Evolutionary conservation across 2,113 vertebrate genomes (phyloP).

Genomic region (Patagioenas fasciata): DNA sequence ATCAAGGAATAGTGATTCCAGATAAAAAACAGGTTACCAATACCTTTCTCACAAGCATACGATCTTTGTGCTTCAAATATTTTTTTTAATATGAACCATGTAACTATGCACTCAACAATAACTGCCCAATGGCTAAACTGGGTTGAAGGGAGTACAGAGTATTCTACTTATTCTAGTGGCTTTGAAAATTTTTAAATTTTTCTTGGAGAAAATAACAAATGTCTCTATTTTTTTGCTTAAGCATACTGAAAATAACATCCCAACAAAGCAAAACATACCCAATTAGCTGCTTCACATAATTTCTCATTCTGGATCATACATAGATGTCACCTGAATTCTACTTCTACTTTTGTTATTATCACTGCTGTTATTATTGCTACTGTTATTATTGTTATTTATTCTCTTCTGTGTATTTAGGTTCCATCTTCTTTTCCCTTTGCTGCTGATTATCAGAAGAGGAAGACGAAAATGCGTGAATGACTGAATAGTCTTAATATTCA

Average conservation of each 20-base stretch:
- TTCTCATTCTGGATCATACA: neutral
- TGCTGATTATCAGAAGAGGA: neutral
- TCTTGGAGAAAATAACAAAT: neutral
- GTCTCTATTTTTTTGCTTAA: neutral
- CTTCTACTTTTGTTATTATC: neutral
- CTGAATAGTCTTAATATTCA: neutral
- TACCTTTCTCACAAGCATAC: neutral
- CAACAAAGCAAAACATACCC: neutral
- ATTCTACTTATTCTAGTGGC: neutral
- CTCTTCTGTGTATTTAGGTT: neutral
- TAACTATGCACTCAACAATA: neutral
- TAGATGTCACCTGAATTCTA: neutral
- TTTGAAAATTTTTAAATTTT: neutral
- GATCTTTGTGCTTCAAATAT: neutral
- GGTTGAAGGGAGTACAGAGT: neutral
- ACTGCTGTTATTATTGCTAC: neutral
- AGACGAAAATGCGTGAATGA: neutral
- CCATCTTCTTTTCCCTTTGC: neutral
- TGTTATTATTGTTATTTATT: neutral
- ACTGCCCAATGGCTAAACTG: neutral
- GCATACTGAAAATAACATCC: neutral
- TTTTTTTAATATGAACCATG: neutral
- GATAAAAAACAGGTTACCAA: neutral
- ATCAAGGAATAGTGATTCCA: neutral
- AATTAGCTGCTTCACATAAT: neutral